These are phyloP conservation scores for Hippopotamus amphibius DNA, from an alignment of 2,113 vertebrate genomes.

Conservation along the genomic window DNA sequence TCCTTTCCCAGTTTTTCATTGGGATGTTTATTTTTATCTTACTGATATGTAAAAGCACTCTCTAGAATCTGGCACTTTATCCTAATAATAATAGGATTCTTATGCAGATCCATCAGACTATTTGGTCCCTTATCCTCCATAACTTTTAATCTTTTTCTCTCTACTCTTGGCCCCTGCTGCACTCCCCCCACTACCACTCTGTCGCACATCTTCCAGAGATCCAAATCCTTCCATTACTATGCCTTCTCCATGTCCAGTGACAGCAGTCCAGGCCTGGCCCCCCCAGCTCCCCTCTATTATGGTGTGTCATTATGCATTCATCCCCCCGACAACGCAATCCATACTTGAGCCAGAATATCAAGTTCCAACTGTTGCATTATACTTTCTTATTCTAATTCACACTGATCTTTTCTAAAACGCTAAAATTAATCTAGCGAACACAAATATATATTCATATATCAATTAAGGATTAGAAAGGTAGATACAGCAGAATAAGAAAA, in stretches of 20 bases:
- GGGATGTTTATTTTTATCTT: not conserved
- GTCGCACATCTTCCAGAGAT: not conserved
- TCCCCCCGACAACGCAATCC: not conserved
- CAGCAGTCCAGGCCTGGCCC: not conserved
- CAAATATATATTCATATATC: not conserved
- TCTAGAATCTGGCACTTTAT: not conserved
- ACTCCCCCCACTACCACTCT: not conserved
- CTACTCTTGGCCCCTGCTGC: not conserved
- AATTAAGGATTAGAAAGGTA: slow-evolving; percentile 14
- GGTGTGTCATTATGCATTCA: not conserved
- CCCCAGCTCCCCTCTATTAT: not conserved
- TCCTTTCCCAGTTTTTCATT: not conserved
- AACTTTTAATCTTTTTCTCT: not conserved
- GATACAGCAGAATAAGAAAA: not conserved
- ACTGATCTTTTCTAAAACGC: not conserved
- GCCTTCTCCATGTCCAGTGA: not conserved
- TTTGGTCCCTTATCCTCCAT: not conserved
- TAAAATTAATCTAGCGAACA: slow-evolving; percentile 13
- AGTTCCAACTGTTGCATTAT: not conserved
- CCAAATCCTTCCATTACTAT: not conserved
- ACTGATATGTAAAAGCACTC: not conserved
- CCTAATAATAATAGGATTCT: not conserved
- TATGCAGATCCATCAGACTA: not conserved
- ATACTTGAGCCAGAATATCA: not conserved
- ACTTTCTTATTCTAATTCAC: not conserved